Evolutionary conservation across 2,113 vertebrate genomes (phyloP).

Genomic region (Mobula birostris): DNA sequence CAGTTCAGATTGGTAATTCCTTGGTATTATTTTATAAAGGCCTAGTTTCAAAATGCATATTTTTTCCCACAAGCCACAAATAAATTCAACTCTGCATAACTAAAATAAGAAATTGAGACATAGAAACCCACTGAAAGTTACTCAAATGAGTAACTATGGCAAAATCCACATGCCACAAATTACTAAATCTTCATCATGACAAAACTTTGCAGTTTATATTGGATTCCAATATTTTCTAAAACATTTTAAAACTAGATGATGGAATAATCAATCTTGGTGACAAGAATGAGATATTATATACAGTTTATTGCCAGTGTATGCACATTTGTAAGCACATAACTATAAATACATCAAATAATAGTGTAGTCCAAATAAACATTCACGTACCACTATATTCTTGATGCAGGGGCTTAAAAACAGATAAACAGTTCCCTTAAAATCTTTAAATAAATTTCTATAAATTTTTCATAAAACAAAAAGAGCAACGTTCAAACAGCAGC

Average conservation of each 20-base stretch:
- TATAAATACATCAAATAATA: slow-evolving; percentile 88
- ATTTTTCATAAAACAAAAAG: slow-evolving; percentile 54
- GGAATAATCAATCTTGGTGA: background rate
- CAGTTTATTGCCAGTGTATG: slow-evolving; percentile 88
- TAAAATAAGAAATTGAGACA: background rate
- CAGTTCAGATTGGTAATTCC: background rate
- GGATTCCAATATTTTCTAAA: background rate
- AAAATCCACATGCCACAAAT: background rate
- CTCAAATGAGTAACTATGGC: background rate
- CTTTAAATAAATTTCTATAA: slow-evolving; percentile 84
- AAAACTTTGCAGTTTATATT: background rate
- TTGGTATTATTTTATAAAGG: background rate
- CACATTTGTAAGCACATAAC: slow-evolving; percentile 87
- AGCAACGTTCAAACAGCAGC: slow-evolving; percentile 59
- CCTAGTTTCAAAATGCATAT: background rate
- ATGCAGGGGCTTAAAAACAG: slow-evolving; percentile 49
- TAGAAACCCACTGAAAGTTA: background rate
- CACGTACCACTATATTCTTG: slow-evolving; percentile 52
- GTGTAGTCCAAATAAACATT: slow-evolving; percentile 73
- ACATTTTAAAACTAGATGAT: background rate
- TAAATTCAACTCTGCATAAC: background rate
- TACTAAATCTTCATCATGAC: background rate
- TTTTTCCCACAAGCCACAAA: background rate
- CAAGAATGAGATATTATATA: slow-evolving; percentile 68
- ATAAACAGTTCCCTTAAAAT: slow-evolving; percentile 58